Conservation (phyloP, 2,113 vertebrate genomes). For the Sinosuthora webbiana region DNA sequence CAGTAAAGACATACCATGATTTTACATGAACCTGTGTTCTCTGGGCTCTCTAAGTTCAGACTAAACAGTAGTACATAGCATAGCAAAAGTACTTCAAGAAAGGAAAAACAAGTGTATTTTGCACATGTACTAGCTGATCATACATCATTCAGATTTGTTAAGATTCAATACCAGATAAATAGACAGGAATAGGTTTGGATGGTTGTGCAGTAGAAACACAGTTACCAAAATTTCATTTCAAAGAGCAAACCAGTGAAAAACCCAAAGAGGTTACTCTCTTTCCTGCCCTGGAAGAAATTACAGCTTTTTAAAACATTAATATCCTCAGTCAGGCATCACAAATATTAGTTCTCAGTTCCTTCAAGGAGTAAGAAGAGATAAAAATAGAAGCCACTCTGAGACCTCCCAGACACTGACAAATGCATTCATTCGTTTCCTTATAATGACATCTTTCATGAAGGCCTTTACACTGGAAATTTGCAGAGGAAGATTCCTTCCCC, state of each 20-base stretch:
- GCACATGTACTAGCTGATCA: neutral
- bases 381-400: conserved; percentile 62
- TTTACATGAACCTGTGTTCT: neutral
- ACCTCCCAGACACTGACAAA: conserved; percentile 11
- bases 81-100: neutral
- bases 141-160: neutral
- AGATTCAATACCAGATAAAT: neutral
- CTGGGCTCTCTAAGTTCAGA: neutral
- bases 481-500: neutral
- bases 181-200: neutral
- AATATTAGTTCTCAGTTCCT: conserved; percentile 29
- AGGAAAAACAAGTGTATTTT: neutral
- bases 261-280: neutral
- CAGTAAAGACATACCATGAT: neutral
- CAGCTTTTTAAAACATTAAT: conserved; percentile 29
- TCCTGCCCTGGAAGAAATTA: neutral
- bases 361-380: conserved; percentile 33
- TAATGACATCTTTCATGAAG: conserved; percentile 52
- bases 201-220: neutral
- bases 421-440: conserved; percentile 47
- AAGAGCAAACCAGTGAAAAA: neutral
- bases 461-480: conserved; percentile 32
- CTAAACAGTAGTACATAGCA: neutral
- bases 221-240: conserved; percentile 5
- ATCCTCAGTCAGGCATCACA: conserved; percentile 1